These are phyloP conservation scores for Sminthurides aquaticus DNA, from an alignment of 2,888 invertebrate species.

Conservation along the genomic window DNA sequence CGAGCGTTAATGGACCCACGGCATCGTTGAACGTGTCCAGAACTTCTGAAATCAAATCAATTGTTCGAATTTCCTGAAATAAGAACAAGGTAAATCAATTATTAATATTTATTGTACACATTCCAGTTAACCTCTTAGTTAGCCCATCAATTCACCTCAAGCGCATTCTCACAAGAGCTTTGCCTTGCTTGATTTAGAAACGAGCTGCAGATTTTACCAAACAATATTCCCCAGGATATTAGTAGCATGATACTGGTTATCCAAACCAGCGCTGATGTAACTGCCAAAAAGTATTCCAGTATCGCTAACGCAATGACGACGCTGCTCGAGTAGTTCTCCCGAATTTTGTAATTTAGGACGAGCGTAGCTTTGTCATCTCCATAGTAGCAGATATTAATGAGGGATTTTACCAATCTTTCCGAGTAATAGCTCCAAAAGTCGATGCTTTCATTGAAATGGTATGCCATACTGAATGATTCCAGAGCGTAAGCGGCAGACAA, in stretches of 20 bases:
- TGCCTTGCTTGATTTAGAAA: background rate
- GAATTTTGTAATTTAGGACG: too few relatives aligned
- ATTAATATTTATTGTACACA: too few relatives aligned
- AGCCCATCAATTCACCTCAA: too few relatives aligned
- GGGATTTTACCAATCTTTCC: background rate
- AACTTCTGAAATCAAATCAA: background rate
- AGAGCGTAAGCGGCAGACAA: too few relatives aligned
- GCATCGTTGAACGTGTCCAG: constrained; percentile 5
- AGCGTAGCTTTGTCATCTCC: background rate
- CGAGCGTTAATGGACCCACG: background rate
- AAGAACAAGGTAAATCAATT: background rate
- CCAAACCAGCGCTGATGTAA: background rate
- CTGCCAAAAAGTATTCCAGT: too few relatives aligned
- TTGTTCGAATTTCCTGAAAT: constrained; percentile 13
- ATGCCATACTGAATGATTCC: too few relatives aligned
- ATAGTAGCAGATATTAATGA: background rate
- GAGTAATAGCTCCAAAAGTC: background rate
- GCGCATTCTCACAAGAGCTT: background rate
- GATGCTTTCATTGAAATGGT: too few relatives aligned
- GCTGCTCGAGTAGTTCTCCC: too few relatives aligned
- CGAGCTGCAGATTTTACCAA: background rate
- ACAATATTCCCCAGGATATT: background rate
- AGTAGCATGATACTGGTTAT: background rate
- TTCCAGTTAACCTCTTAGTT: too few relatives aligned
- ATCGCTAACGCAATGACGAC: too few relatives aligned